These are phyloP conservation scores for Phymorhynchus buccinoides DNA, from an alignment of 1,140 invertebrate genomes.

Conservation along the genomic window DNA sequence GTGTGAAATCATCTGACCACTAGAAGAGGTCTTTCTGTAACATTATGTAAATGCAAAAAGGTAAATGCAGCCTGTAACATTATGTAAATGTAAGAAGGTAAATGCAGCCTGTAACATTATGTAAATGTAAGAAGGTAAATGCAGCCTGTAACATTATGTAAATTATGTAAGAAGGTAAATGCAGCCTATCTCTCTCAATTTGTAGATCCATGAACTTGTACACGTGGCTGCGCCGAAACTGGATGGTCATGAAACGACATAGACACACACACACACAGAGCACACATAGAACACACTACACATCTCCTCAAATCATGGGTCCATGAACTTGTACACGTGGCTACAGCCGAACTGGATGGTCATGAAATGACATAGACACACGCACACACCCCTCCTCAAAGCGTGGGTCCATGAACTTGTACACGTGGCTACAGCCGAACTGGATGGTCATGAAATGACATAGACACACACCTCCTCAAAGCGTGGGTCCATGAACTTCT, in stretches of 20 bases:
- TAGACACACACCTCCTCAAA: conserved; percentile 86
- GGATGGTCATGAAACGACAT: conserved; percentile 71
- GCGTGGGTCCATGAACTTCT: conserved; percentile 92
- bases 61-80: too few relatives aligned
- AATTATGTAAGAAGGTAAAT: too few relatives aligned
- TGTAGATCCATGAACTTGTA: conserved; percentile 96
- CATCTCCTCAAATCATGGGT: conserved; percentile 89
- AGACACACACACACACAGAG: not conserved
- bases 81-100: too few relatives aligned
- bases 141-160: too few relatives aligned
- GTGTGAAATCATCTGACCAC: too few relatives aligned
- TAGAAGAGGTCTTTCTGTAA: too few relatives aligned
- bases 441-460: too few relatives aligned
- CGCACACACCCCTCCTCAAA: conserved; percentile 79
- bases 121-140: too few relatives aligned
- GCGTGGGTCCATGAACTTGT: conserved; percentile 93
- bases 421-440: conserved; percentile 89
- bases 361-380: conserved; percentile 77
- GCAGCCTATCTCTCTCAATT: too few relatives aligned
- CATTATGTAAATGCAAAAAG: too few relatives aligned
- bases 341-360: conserved; percentile 80
- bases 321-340: conserved; percentile 93
- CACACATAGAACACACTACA: conserved; percentile 71
- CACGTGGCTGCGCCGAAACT: conserved; percentile 86
- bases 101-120: too few relatives aligned